A percentile compares a stretch with the other conserved stretches of the same genome.
phyloP scores from a whole-genome alignment of 2,888 invertebrate species.

The Andrena fulva region DNA sequence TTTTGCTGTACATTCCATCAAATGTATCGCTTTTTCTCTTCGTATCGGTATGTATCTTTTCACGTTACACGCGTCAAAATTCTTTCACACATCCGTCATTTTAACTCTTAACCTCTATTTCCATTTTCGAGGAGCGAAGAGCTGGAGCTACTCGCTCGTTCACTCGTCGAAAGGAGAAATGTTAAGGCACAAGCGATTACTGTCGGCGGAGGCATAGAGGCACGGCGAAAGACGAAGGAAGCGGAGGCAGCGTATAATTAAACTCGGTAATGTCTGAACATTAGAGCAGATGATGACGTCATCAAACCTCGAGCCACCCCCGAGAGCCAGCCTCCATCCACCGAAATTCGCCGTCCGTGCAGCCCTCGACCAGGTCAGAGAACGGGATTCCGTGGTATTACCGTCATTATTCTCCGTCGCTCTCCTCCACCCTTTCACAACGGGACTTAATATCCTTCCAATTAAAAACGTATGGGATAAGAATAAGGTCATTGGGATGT shows the following conservation, averaged over 20 bases:
- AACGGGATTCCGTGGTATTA: conserved; percentile 70
- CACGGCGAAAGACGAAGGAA: conserved; percentile 59
- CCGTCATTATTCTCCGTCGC: conserved; percentile 70
- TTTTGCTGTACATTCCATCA: too few species aligned
- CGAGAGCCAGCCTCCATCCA: conserved; percentile 50
- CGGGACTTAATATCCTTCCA: conserved; percentile 57
- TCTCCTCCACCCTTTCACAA: conserved; percentile 11
- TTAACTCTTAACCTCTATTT: neutral
- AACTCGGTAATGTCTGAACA: conserved; percentile 77
- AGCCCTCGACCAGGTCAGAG: conserved; percentile 49
- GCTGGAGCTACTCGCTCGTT: conserved; percentile 20
- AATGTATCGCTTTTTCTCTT: too few species aligned
- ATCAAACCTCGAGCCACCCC: conserved; percentile 70
- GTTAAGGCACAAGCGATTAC: conserved; percentile 64
- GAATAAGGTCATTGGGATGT: conserved; percentile 53
- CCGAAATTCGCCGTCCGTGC: conserved; percentile 69
- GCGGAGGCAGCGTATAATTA: conserved; percentile 76
- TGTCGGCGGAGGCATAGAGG: conserved; percentile 45
- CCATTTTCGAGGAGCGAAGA: neutral
- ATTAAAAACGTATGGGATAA: conserved; percentile 66
- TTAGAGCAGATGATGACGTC: conserved; percentile 80
- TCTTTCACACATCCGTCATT: neutral
- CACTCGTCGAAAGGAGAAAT: conserved; percentile 38
- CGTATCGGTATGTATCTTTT: too few species aligned
- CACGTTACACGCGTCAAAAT: too few species aligned